Base-by-base conservation (phyloP, 1,140 invertebrate species). In the Acyrthosiphon pisum region DNA sequence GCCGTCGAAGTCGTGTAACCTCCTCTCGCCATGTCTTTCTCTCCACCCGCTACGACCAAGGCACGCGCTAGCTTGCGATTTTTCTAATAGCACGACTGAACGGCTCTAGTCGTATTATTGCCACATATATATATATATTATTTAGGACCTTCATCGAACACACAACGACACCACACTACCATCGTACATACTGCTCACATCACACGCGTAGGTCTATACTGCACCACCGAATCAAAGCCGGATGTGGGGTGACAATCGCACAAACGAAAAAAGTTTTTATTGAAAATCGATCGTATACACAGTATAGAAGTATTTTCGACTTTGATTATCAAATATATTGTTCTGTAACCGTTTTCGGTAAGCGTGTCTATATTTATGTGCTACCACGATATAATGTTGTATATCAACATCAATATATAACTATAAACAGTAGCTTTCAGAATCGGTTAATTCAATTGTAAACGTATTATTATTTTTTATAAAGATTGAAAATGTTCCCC, bases 1-100 rank as follows among this genome's bases (percentile, higher is more conserved):
- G 37, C 23, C 26, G 41, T 30, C 60, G 26, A 68, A n/a, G 60
- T n/a, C 60, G 60, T 86, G 26, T 44, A 83, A 83, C 37, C 35
- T 37, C 37, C 81, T 83, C 76, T 41, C 35, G 35, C n/a, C 76
- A 81, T 20, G 41, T 35, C 23, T 76, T 23, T 22, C 35, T 23
- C 20, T 8, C 8, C 37, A 7, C 22, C 2, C 81, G 35, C 2
- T 23, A 83, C 37, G 37, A 41, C 81, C 81, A 37, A 83, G 81
- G 37, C n/a, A 81, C 76, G 35, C 76, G 76, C 35, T 22, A 23
- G 37, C 81, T 23, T 23, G 20, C 37, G 35, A 83, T 83, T 83
- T 68, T 83, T 83, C 81, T 83, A 83, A 37, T 83, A 83, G 81
- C 35, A 83, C 81, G 37, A 37, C 81, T 83, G 81, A 83, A 83